Evolutionary conservation across 2,113 vertebrate genomes (phyloP).

Genomic region (Onychostruthus taczanowskii): DNA sequence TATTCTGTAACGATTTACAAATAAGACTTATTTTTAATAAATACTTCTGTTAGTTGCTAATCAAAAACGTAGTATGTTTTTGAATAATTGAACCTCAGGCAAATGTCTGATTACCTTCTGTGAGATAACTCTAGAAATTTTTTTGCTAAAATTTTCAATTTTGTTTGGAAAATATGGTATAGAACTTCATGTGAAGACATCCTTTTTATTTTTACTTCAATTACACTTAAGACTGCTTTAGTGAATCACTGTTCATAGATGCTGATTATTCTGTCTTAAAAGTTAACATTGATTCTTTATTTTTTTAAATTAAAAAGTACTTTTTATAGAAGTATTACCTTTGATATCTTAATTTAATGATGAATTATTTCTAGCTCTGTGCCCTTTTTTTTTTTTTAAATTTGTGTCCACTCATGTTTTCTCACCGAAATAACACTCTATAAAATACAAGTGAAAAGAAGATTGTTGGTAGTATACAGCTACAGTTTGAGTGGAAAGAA

Average conservation of each 20-base stretch:
- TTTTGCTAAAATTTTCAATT: neutral
- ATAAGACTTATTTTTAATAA: neutral
- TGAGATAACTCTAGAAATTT: neutral
- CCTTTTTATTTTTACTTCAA: neutral
- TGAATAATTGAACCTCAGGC: neutral
- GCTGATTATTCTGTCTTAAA: neutral
- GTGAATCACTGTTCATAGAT: neutral
- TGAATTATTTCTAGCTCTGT: neutral
- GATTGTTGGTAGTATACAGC: neutral
- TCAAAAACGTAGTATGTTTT: neutral
- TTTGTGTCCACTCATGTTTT: neutral
- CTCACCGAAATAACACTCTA: neutral
- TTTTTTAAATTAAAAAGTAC: neutral
- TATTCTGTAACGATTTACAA: neutral
- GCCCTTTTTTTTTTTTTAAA: neutral
- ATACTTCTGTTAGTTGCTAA: neutral
- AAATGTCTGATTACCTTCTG: neutral
- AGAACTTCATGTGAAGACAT: neutral
- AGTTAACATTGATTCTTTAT: neutral
- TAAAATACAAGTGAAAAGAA: neutral
- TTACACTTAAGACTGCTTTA: neutral
- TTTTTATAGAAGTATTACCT: neutral
- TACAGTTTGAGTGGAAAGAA: neutral
- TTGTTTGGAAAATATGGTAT: neutral
- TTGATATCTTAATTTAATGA: neutral